Percentiles rank a stretch among this genome's conserved stretches.
Evolutionary conservation across 2,113 vertebrate species (phyloP).

Genomic region (Coreoperca whiteheadi): DNA sequence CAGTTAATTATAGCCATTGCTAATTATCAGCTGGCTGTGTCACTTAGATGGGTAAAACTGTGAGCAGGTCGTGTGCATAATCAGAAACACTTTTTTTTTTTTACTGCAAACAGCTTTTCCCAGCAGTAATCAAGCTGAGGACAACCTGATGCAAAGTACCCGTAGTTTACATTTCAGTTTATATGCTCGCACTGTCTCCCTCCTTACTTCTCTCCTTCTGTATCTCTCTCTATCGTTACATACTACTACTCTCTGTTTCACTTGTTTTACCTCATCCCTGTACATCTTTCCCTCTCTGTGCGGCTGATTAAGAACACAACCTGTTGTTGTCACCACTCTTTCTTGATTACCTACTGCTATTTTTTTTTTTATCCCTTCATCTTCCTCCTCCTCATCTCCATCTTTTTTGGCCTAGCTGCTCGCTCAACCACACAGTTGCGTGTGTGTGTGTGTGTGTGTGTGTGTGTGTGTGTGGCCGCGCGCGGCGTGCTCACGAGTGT

Average conservation of each 20-base stretch:
- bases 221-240: conserved; percentile 21
- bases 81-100: conserved; percentile 58
- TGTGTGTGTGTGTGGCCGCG: conserved; percentile 54
- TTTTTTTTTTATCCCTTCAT: conserved; percentile 70
- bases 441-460: too few relatives aligned
- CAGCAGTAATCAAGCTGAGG: conserved; percentile 74
- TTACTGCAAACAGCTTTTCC: conserved; percentile 60
- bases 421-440: conserved; percentile 68
- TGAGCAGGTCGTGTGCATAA: conserved; percentile 52
- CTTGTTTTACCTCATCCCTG: conserved; percentile 45
- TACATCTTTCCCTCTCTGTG: conserved; percentile 41
- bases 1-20: conserved; percentile 66
- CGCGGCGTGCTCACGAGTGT: conserved; percentile 79
- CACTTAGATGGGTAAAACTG: conserved; percentile 45
- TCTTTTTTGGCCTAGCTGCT: conserved; percentile 71
- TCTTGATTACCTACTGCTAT: conserved; percentile 79
- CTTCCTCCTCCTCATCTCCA: conserved; percentile 68
- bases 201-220: conserved; percentile 23
- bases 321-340: conserved; percentile 79
- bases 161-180: conserved; percentile 58
- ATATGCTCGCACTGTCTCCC: conserved; percentile 41
- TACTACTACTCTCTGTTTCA: conserved; percentile 24
- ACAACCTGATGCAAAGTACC: conserved; percentile 61
- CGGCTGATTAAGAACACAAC: conserved; percentile 80
- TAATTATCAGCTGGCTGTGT: conserved; percentile 63